Conservation (phyloP, 2,888 invertebrate genomes). For the Stomorhina lunata region DNA sequence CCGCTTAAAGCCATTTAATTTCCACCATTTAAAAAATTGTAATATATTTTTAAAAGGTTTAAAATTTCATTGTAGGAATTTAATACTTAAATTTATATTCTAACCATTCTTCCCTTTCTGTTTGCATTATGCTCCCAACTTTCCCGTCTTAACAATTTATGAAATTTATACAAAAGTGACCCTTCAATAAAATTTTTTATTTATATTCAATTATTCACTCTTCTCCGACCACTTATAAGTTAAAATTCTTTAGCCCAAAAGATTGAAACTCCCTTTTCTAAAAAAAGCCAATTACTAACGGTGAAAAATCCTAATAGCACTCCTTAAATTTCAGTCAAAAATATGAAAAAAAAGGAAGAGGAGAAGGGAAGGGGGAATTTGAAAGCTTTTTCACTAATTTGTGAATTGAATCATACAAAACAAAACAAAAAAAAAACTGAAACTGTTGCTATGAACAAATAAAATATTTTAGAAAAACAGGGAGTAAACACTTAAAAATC, state of each 20-base stretch:
- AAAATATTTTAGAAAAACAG: not conserved
- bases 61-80: too few species aligned
- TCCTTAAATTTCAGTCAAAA: not conserved
- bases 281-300: conserved; percentile 12
- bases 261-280: too few species aligned
- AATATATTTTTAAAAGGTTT: too few species aligned
- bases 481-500: not conserved
- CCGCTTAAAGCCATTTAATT: too few species aligned
- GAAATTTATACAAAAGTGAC: too few species aligned
- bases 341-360: not conserved
- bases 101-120: not conserved
- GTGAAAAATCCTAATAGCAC: not conserved
- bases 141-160: too few species aligned
- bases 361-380: not conserved
- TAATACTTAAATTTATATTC: too few species aligned
- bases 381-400: not conserved
- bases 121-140: not conserved
- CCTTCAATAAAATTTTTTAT: too few species aligned
- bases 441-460: conserved; percentile 15
- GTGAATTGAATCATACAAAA: not conserved
- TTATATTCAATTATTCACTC: too few species aligned
- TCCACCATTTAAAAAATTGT: too few species aligned
- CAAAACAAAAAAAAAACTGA: not conserved
- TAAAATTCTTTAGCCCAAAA: too few species aligned
- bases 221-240: too few species aligned